Evolutionary conservation across 2,888 invertebrate genomes (phyloP).

Genomic region (Hemaris fuciformis): DNA sequence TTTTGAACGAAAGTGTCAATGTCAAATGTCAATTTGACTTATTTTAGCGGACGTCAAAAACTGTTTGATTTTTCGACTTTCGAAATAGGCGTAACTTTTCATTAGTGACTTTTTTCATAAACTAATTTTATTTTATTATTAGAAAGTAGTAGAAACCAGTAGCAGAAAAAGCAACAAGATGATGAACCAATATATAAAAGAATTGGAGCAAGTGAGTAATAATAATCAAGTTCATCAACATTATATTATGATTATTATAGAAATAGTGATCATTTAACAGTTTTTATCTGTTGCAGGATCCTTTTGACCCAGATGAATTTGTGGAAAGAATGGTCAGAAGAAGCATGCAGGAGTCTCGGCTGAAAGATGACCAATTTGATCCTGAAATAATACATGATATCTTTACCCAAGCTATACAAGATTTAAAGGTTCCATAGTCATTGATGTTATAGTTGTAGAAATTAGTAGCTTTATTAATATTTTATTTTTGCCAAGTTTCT

Average conservation of each 20-base stretch:
- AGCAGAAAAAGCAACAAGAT: constrained; percentile 78
- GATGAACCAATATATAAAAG: constrained; percentile 94
- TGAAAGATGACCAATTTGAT: constrained; percentile 86
- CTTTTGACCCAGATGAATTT: constrained; percentile 98
- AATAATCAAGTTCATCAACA: background rate
- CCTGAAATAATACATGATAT: constrained; percentile 94
- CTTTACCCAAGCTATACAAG: constrained; percentile 95
- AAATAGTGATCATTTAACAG: background rate
- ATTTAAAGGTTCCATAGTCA: constrained; percentile 82
- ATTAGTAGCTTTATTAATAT: too few relatives aligned
- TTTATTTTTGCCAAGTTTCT: too few relatives aligned
- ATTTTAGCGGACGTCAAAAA: background rate
- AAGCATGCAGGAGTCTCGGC: constrained; percentile 89
- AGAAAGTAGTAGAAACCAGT: background rate
- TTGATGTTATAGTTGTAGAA: too few relatives aligned
- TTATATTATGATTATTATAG: background rate
- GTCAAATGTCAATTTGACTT: background rate
- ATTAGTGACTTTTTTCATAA: background rate
- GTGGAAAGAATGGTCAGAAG: constrained; percentile 98
- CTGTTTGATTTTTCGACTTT: background rate
- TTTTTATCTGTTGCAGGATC: constrained; percentile 85
- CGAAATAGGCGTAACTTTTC: background rate
- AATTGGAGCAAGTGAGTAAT: constrained; percentile 87
- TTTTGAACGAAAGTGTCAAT: background rate
- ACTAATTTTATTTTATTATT: background rate